Evolutionary conservation across 2,888 invertebrate genomes (phyloP), one percentile per base, ranked within the genome.

Genomic region (Drosophila mayaguana): DNA sequence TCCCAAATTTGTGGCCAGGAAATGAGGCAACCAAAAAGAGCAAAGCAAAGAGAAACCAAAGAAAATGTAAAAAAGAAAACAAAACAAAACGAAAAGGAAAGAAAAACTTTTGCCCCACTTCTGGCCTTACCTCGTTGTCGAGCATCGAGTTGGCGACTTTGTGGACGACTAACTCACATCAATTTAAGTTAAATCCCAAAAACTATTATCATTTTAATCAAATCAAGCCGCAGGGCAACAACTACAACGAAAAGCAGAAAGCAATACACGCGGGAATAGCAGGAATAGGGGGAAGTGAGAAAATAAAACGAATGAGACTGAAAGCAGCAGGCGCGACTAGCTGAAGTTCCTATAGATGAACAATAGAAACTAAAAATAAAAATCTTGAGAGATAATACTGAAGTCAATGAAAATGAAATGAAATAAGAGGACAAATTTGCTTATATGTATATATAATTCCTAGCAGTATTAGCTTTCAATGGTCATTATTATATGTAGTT

Each of bases 191-290:
- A 82, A 87, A 76, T 87, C 87, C 82, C 82, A 74, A 78, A 81
- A 84, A 87, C 89, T 89, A 87, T 89, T 87, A 87, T 89, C 87
- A 81, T 87, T 89, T 89, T 87, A 87, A 87, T 89, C 87, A 89
- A 87, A 87, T 89, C 87, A 81, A 68, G 75, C 75, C 72, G 60
- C 74, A 64, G 69, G 75, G 63, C 75, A 72, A 28, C 65, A 67
- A 59, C 67, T 12, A 56, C 57, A 60, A 50, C 65, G 28, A 45
- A 45, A 62, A 32, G 55, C 43, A 50, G 16, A 45, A 28, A 43
- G 64, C 43, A 69, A 72, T 59, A 59, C 72, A 72, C 72, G 32
- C 56, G 46, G 75, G 75, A 71, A 62, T 66, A 63, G 18, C 32
- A 34, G 2, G 6, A 48, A 46, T 54, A 48, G 32, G 42, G 46